Base-by-base conservation (phyloP, 2,888 invertebrate species). In the Caenorhabditis sulstoni region DNA sequence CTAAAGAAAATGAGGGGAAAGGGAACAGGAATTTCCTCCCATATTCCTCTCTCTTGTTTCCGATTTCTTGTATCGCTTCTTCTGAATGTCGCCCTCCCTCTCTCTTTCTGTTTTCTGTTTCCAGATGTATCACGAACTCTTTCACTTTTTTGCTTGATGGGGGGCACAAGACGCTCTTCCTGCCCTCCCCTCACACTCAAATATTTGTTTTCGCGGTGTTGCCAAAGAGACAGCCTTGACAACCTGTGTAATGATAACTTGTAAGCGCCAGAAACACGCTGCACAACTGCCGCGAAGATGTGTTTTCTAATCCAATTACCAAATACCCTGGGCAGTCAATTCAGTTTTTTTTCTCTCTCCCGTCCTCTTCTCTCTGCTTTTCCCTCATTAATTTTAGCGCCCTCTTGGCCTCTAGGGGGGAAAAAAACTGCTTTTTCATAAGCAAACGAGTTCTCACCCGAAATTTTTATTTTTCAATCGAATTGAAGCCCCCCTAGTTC, bases 1-100 rank as follows among this genome's bases (percentile, higher is more conserved):
- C n/a, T n/a, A n/a, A n/a, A 45, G n/a, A n/a, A 11, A 50, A 22
- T 49, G 14, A 14, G 37, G 22, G 35, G 39, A 49, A 59, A 70
- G 61, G 70, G 61, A 70, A 70, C 70, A 70, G 70, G 59, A 70
- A 47, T 53, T 52, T 64, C 14, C n/a, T 16, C 29, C 11, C 22
- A 11, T 41, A 14, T 41, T 20, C n/a, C 45, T 16, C 47, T 44
- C 44, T 45, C 22, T 55, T 55, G 14, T 45, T 53, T 41, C 41
- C 52, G 52, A 52, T 52, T 52, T 58, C 41, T 16, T 41, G 41
- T 44, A 23, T 58, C 44, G 5, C 55, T 16, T 35, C 14, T 8
- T 41, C 41, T 41, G 12, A 2, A 41, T 29, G 29, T 29, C 29
- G 29, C 29, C 12, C 41, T 41, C 11, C 41, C 41, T 4, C 14